These are phyloP conservation scores for Phengaris alcon DNA, from an alignment of 2,888 invertebrate genomes.

Conservation along the genomic window DNA sequence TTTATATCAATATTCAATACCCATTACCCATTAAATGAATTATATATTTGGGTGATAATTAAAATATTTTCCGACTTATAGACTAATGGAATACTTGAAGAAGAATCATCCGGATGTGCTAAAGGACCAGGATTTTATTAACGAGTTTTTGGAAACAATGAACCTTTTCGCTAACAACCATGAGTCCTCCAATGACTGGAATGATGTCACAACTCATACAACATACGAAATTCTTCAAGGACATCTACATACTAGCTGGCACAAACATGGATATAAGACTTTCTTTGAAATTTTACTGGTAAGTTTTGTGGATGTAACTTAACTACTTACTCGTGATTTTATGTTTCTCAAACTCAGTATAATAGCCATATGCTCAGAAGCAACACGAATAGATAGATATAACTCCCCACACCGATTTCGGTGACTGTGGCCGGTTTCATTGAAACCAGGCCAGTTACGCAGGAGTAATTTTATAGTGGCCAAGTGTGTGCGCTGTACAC, in stretches of 20 bases:
- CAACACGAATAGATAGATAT: too few relatives aligned
- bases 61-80: slow-evolving; percentile 32
- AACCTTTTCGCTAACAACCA: slow-evolving; percentile 44
- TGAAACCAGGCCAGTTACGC: too few relatives aligned
- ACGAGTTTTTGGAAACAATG: slow-evolving; percentile 42
- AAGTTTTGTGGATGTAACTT: slow-evolving; percentile 32
- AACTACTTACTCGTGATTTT: too few relatives aligned
- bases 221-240: slow-evolving; percentile 42
- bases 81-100: slow-evolving; percentile 43
- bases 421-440: too few relatives aligned
- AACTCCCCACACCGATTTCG: too few relatives aligned
- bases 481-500: too few relatives aligned
- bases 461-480: too few relatives aligned
- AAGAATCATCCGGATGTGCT: slow-evolving; percentile 42
- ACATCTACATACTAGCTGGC: slow-evolving; percentile 47
- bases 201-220: slow-evolving; percentile 43
- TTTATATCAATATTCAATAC: too few relatives aligned
- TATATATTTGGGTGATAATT: too few relatives aligned
- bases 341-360: too few relatives aligned
- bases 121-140: slow-evolving; percentile 43
- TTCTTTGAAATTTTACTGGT: slow-evolving; percentile 49
- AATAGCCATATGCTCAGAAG: too few relatives aligned
- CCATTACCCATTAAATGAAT: too few relatives aligned
- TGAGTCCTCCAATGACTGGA: slow-evolving; percentile 47
- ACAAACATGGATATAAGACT: slow-evolving; percentile 47